Conservation (phyloP, 2,888 invertebrate genomes). For the Apotomis betuletana region DNA sequence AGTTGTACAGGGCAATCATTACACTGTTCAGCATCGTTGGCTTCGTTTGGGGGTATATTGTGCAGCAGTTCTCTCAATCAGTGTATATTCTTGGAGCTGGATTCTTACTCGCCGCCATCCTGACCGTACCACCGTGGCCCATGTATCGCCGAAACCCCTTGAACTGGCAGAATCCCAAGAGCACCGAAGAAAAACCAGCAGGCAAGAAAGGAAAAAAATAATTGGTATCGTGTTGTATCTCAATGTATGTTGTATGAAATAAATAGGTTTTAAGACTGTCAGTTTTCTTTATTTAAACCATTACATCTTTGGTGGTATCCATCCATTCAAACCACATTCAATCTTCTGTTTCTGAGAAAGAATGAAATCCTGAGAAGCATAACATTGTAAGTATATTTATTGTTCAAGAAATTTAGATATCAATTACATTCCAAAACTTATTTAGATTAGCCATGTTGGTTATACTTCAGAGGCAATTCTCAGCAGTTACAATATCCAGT, state of each 20-base stretch:
- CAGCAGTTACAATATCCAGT: too few relatives aligned
- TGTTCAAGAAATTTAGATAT: too few relatives aligned
- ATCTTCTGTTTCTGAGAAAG: too few relatives aligned
- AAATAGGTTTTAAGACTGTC: slow-evolving; percentile 45
- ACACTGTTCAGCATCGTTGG: slow-evolving; percentile 96
- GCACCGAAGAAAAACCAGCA: slow-evolving; percentile 71
- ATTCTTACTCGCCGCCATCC: slow-evolving; percentile 91
- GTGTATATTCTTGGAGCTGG: slow-evolving; percentile 96
- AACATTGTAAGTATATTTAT: too few relatives aligned
- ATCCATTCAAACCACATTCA: neutral
- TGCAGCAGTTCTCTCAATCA: slow-evolving; percentile 97
- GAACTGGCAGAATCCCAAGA: slow-evolving; percentile 92
- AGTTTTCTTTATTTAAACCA: slow-evolving; percentile 19
- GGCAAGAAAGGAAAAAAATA: slow-evolving; percentile 83
- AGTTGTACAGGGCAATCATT: slow-evolving; percentile 94
- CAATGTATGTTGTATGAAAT: slow-evolving; percentile 36
- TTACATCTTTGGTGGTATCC: slow-evolving; percentile 24
- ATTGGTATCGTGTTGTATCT: slow-evolving; percentile 40
- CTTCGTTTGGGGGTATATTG: slow-evolving; percentile 95
- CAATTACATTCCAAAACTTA: too few relatives aligned
- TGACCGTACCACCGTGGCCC: slow-evolving; percentile 98
- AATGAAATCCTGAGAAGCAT: too few relatives aligned
- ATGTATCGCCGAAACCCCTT: slow-evolving; percentile 94
- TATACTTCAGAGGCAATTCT: too few relatives aligned
- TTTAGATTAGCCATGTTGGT: too few relatives aligned